These are phyloP conservation scores for Leptosomus discolor DNA, from an alignment of 2,113 vertebrate species.

Conservation along the genomic window DNA sequence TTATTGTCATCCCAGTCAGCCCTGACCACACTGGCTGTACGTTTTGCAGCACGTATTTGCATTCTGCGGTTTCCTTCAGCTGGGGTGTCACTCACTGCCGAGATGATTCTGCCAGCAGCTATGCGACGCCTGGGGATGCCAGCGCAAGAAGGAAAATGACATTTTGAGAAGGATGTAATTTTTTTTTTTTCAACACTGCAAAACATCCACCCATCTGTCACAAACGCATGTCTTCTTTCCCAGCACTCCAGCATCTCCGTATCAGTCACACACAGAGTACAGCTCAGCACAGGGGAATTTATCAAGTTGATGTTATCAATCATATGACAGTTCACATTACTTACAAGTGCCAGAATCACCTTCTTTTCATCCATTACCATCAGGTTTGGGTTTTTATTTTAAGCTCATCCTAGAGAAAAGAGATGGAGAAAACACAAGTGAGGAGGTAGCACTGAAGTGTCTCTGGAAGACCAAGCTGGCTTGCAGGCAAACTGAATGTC, in stretches of 20 bases:
- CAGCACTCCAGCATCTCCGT: background rate
- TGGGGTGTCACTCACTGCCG: background rate
- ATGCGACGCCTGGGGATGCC: background rate
- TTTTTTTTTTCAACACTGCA: conserved; percentile 31
- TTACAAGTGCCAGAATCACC: background rate
- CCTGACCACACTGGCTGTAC: background rate
- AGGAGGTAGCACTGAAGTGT: background rate
- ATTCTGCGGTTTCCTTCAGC: background rate
- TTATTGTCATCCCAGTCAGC: background rate
- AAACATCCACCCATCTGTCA: conserved; percentile 61
- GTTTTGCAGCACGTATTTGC: background rate
- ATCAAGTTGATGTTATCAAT: conserved; percentile 1
- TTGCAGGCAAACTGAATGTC: background rate
- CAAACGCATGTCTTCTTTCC: background rate
- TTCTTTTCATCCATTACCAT: background rate
- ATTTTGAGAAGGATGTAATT: conserved; percentile 19
- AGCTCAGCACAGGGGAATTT: background rate
- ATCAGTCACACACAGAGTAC: background rate
- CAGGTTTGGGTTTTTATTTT: background rate
- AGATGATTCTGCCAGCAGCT: background rate
- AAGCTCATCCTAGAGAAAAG: background rate
- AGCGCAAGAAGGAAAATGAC: background rate
- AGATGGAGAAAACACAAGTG: background rate
- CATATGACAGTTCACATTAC: background rate
- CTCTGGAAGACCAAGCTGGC: background rate